Percentiles rank a stretch among this genome's conserved stretches.
phyloP scores from a whole-genome alignment of 2,797 vertebrate genomes.

The Benthosema pterotum region DNA sequence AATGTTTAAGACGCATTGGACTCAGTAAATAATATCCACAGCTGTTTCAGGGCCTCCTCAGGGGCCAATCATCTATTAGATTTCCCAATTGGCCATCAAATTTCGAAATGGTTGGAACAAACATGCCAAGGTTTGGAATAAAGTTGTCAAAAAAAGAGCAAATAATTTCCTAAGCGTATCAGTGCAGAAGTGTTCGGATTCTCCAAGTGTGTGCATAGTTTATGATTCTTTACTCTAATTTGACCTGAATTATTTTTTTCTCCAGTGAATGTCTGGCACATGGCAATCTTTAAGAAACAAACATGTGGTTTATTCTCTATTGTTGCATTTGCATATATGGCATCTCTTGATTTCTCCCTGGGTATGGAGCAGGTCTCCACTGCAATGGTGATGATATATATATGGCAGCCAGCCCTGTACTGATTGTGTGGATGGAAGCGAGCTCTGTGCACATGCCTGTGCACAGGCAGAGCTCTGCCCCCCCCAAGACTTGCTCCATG shows the following conservation, averaged over 20 bases:
- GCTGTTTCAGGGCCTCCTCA: constrained; percentile 89
- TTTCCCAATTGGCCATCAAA: constrained; percentile 92
- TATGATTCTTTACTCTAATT: constrained; percentile 77
- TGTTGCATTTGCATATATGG: constrained; percentile 96
- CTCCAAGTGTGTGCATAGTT: constrained; percentile 91
- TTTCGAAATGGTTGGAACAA: constrained; percentile 80
- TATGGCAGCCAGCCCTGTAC: constrained; percentile 10
- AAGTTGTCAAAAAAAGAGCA: constrained; percentile 95
- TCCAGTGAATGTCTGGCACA: constrained; percentile 99
- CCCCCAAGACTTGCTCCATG: constrained; percentile 83
- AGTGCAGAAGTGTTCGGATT: constrained; percentile 93
- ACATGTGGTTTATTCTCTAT: constrained; percentile 99
- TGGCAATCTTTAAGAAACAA: constrained; percentile 92
- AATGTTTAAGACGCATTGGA: constrained; percentile 99
- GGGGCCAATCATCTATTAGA: constrained; percentile 90
- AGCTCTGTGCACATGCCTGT: neutral
- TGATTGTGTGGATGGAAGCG: neutral
- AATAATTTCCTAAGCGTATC: constrained; percentile 92
- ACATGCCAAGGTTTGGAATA: constrained; percentile 99
- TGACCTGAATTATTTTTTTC: constrained; percentile 80
- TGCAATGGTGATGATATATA: constrained; percentile 44
- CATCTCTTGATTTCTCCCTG: constrained; percentile 79
- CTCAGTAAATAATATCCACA: constrained; percentile 95
- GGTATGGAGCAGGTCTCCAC: constrained; percentile 86
- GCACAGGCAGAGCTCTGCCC: constrained; percentile 20